These are phyloP conservation scores for Corythucha ciliata DNA, from an alignment of 2,888 invertebrate genomes.

Conservation along the genomic window DNA sequence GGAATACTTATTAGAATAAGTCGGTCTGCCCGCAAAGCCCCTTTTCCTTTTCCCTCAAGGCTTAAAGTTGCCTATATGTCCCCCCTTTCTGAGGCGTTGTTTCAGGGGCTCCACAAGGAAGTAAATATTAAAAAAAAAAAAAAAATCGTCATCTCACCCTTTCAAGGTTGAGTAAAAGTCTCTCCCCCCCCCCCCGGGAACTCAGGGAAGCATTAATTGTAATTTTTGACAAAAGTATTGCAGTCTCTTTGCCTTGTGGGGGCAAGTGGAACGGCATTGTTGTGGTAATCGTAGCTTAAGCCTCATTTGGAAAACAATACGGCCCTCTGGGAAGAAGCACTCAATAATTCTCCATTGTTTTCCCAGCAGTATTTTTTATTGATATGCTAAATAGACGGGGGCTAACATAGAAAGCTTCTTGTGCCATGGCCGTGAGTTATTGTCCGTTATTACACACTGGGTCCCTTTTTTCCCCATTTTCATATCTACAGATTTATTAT, in stretches of 20 bases:
- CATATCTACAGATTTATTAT: constrained; percentile 33
- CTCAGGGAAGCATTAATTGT: constrained; percentile 18
- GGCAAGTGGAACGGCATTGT: constrained; percentile 27
- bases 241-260: constrained; percentile 24
- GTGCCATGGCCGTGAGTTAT: constrained; percentile 29
- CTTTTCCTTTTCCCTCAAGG: constrained; percentile 15
- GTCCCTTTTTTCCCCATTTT: constrained; percentile 30
- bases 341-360: constrained; percentile 32
- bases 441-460: constrained; percentile 28
- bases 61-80: constrained; percentile 14
- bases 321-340: constrained; percentile 30
- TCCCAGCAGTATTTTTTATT: constrained; percentile 34
- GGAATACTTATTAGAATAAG: constrained; percentile 24
- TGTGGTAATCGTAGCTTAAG: constrained; percentile 33
- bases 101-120: no score
- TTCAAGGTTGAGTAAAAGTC: no score
- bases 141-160: no score
- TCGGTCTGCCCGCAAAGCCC: constrained; percentile 15
- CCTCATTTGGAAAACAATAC: constrained; percentile 33
- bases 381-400: constrained; percentile 36
- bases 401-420: constrained; percentile 27
- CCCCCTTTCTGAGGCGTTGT: no score
- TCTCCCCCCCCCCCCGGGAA: no score
- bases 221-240: constrained; percentile 29
- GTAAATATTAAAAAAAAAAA: no score